These are phyloP conservation scores for Pelodiscus sinensis DNA, from an alignment of 2,113 vertebrate genomes.

Conservation along the genomic window DNA sequence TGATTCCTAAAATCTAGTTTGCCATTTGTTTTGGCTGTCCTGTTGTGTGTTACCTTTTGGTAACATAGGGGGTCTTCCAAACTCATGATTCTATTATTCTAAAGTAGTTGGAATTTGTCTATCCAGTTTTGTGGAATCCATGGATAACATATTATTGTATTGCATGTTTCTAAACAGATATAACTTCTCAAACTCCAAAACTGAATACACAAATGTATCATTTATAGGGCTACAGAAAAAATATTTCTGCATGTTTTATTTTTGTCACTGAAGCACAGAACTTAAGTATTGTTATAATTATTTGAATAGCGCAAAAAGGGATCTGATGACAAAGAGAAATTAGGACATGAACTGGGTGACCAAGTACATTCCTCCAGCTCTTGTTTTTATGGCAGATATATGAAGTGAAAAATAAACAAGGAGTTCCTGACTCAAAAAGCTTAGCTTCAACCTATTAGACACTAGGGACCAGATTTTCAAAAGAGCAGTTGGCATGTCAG, in stretches of 20 bases:
- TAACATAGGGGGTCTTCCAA: background rate
- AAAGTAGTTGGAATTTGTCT: background rate
- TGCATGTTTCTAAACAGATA: background rate
- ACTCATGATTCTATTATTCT: no score
- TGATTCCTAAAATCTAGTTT: background rate
- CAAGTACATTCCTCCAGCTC: rapidly evolving
- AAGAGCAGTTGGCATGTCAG: background rate
- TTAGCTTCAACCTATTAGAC: background rate
- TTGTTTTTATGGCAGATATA: background rate
- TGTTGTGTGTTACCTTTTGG: no score
- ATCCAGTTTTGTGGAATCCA: background rate
- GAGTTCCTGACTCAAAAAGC: rapidly evolving
- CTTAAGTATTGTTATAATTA: background rate
- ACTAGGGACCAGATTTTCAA: background rate
- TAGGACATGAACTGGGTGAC: background rate
- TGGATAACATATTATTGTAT: background rate
- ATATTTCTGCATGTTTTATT: background rate
- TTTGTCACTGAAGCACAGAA: background rate
- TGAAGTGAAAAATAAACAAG: background rate
- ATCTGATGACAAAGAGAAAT: background rate
- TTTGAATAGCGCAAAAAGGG: background rate
- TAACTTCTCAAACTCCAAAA: background rate
- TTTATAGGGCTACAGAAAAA: background rate
- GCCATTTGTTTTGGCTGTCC: background rate
- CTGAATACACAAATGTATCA: background rate